phyloP scores from a whole-genome alignment of 2,888 invertebrate species.

The Aproaerema taeniolella region DNA sequence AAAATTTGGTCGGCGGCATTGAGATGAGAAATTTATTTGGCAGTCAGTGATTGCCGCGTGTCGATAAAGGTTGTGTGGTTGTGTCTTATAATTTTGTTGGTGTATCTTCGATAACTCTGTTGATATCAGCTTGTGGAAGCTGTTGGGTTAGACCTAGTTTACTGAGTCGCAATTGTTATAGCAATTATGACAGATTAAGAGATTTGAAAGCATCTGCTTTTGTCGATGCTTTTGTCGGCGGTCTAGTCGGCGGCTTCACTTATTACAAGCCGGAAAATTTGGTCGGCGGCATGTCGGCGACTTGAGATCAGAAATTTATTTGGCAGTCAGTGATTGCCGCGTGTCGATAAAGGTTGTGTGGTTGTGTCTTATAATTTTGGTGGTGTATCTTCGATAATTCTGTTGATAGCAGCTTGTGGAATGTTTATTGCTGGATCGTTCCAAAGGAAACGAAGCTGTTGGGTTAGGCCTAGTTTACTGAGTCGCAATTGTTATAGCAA shows the following conservation, averaged over 20 bases:
- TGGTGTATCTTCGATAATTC: conserved; percentile 17
- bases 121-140: conserved; percentile 20
- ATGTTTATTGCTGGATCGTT: conserved; percentile 19
- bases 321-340: not conserved
- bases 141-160: conserved; percentile 21
- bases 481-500: conserved; percentile 23
- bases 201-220: conserved; percentile 20
- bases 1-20: not conserved
- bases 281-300: not conserved
- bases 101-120: conserved; percentile 18
- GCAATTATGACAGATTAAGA: conserved; percentile 19
- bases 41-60: not conserved
- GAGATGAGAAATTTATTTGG: no score
- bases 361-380: not conserved
- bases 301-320: not conserved
- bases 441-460: conserved; percentile 19
- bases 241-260: not conserved
- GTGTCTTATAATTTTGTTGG: not conserved
- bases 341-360: conserved; percentile 17
- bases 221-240: no score
- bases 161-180: conserved; percentile 22
- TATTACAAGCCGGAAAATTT: no score
- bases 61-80: not conserved
- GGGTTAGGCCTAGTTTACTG: conserved; percentile 20
- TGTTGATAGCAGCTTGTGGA: conserved; percentile 20